Conservation (phyloP, 2,797 vertebrate genomes). For the Amazona finschi region DNA sequence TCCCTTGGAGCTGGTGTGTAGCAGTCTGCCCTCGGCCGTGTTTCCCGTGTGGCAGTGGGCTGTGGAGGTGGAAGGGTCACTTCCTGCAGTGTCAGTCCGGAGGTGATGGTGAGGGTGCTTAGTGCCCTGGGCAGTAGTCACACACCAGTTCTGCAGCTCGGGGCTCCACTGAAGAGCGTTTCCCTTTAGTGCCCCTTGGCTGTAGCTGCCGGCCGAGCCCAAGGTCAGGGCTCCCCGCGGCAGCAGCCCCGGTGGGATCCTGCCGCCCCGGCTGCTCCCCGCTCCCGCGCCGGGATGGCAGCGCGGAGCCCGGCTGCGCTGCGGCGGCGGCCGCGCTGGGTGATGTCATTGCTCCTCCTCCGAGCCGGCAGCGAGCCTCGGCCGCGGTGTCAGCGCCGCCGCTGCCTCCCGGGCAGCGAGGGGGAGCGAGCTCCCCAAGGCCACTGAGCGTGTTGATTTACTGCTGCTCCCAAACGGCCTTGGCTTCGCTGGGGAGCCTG, state of each 20-base stretch:
- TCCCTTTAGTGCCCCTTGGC: not conserved
- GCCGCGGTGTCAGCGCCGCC: not conserved
- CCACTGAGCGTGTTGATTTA: not conserved
- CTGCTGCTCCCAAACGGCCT: not conserved
- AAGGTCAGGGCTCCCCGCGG: not conserved
- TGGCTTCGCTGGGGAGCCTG: not conserved
- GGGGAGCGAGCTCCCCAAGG: not conserved
- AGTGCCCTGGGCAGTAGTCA: not conserved
- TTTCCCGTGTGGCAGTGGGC: not conserved
- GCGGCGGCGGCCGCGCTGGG: not conserved
- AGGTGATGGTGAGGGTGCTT: rapidly evolving
- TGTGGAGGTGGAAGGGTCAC: not conserved
- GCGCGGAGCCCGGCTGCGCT: not conserved
- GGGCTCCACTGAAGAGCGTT: not conserved
- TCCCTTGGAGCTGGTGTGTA: not conserved
- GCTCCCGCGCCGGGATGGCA: not conserved
- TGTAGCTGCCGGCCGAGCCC: not conserved
- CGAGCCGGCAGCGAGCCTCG: not conserved
- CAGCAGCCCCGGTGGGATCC: not conserved
- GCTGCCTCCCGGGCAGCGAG: not conserved
- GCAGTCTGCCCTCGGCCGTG: not conserved
- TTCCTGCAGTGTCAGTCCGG: not conserved
- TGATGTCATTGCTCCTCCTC: conserved; percentile 65
- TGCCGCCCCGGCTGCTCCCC: not conserved
- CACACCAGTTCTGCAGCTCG: not conserved